Evolutionary conservation across 2,113 vertebrate genomes (phyloP).

Genomic region (Sisor rabdophorus): DNA sequence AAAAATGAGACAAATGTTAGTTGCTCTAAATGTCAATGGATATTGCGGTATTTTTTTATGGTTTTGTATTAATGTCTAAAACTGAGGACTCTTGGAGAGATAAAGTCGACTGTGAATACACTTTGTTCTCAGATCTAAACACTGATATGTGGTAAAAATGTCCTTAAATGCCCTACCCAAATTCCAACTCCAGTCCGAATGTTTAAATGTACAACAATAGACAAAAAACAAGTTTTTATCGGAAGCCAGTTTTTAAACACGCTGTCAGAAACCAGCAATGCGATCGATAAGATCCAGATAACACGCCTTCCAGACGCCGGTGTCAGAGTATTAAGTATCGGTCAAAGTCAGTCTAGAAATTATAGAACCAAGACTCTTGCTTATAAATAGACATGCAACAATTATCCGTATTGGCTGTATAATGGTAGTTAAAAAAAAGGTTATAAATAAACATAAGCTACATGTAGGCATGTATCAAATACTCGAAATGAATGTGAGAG

Average conservation of each 20-base stretch:
- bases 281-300: not conserved
- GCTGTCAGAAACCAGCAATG: not conserved
- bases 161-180: not conserved
- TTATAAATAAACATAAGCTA: constrained; percentile 1
- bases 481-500: not conserved
- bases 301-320: not conserved
- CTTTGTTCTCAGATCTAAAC: not conserved
- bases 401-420: not conserved
- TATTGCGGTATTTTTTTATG: too few relatives aligned
- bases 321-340: not conserved
- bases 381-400: constrained; percentile 6
- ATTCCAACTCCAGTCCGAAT: not conserved
- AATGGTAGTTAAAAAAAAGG: not conserved
- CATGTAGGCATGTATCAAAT: not conserved
- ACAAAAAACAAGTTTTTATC: not conserved
- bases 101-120: not conserved
- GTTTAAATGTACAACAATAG: not conserved
- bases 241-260: not conserved
- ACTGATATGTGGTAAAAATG: not conserved
- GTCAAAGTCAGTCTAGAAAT: not conserved
- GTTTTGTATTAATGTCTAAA: too few relatives aligned
- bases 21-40: too few relatives aligned
- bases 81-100: too few relatives aligned
- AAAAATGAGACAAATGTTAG: too few relatives aligned
- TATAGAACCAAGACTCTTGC: not conserved